Conservation (phyloP, 2,888 invertebrate species). For the Rhamphomyia laevipes region DNA sequence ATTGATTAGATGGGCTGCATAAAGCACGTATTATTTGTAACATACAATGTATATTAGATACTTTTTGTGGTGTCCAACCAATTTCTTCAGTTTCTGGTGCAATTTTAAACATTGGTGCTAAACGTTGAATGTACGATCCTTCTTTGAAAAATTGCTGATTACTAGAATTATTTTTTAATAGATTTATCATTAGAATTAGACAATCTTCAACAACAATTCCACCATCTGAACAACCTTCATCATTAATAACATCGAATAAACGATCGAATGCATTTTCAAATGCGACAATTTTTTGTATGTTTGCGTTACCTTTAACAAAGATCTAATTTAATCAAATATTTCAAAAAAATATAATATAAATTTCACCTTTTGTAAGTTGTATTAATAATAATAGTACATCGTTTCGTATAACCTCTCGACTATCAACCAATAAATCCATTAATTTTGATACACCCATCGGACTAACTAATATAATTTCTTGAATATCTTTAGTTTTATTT, state of each 20-base stretch:
- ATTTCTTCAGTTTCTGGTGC: constrained; percentile 58
- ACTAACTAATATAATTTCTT: constrained; percentile 75
- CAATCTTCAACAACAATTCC: constrained; percentile 99
- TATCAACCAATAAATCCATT: constrained; percentile 91
- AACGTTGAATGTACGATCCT: constrained; percentile 84
- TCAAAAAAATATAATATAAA: neutral
- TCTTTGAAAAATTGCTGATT: constrained; percentile 99
- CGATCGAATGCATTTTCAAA: constrained; percentile 98
- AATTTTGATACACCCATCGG: constrained; percentile 97
- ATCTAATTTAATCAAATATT: neutral
- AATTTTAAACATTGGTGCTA: constrained; percentile 78
- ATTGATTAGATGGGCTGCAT: constrained; percentile 88
- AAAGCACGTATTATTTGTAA: constrained; percentile 80
- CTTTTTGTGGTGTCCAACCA: constrained; percentile 88
- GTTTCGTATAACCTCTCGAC: constrained; percentile 89
- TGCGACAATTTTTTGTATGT: constrained; percentile 97
- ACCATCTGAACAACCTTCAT: constrained; percentile 88
- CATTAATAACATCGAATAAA: constrained; percentile 81
- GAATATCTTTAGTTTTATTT: constrained; percentile 76
- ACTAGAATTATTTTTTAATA: constrained; percentile 88
- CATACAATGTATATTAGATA: constrained; percentile 87
- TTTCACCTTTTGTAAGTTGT: constrained; percentile 59
- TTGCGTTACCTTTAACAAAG: constrained; percentile 61
- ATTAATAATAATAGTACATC: constrained; percentile 85
- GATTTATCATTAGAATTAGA: constrained; percentile 79